Evolutionary conservation across 2,797 vertebrate genomes (phyloP).

Genomic region (Trichosurus vulpecula): DNA sequence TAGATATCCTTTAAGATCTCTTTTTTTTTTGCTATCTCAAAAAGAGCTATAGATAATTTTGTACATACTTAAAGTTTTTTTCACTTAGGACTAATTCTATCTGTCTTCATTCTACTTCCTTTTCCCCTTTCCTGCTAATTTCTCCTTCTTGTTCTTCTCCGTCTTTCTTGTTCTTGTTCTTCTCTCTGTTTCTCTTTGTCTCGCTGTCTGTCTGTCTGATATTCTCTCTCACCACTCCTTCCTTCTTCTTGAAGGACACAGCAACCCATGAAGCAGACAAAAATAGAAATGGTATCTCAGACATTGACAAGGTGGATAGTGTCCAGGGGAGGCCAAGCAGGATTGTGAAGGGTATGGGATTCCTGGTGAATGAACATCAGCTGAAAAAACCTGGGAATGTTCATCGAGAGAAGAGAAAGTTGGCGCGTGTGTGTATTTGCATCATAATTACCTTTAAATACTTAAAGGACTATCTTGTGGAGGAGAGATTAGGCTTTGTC

Average conservation of each 20-base stretch:
- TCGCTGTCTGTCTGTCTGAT: not conserved
- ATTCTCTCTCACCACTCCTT: not conserved
- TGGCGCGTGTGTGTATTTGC: too few species aligned
- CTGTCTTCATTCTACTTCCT: not conserved
- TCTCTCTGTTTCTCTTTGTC: not conserved
- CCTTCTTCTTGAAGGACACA: not conserved
- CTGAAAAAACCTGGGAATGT: not conserved
- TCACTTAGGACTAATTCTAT: not conserved
- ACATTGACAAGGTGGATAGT: not conserved
- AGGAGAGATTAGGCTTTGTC: not conserved
- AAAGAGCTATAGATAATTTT: not conserved
- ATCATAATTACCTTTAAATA: not conserved
- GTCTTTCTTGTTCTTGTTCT: not conserved
- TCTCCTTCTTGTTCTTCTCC: too few species aligned
- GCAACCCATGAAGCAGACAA: not conserved
- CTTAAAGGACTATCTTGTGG: not conserved
- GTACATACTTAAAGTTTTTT: not conserved
- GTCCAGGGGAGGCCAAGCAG: not conserved
- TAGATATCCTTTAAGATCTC: not conserved
- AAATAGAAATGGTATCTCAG: not conserved
- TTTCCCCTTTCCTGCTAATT: not conserved
- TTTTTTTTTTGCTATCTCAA: not conserved
- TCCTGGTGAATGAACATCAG: not conserved
- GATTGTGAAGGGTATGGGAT: not conserved
- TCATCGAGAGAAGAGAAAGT: not conserved